Evolutionary conservation across 2,797 vertebrate species (phyloP), one percentile per base, ranked within the genome.

Genomic region (Gallinago solitaria): DNA sequence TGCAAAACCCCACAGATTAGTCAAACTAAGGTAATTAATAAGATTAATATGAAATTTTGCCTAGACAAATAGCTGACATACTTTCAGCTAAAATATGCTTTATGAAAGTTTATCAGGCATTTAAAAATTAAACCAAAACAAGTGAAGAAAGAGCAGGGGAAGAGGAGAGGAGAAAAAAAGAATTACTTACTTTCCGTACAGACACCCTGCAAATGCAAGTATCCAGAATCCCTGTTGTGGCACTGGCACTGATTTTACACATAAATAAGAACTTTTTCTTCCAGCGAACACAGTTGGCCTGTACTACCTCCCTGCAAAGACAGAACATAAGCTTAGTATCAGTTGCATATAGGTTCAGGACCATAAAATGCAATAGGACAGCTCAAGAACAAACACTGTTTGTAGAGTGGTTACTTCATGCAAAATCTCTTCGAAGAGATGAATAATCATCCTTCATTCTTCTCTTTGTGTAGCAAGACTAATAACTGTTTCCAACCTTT

Each of bases 161-260:
- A 65, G 16, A 43, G 9, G 7, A 67, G 30, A 83, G 41, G 48
- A 91, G 23, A 20, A 41, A 48, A 37, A 23, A 8, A 76, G 41
- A 57, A 10, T 25, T 87, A 16, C 95, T 41, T 98, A 99, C 99
- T 99, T 99, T 99, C 45, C 99, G 98, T 68, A 99, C 99, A 85
- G 99, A 99, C 54, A 99, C 99, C 59, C 99, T 97, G 97, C 98
- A 99, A 96, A 99, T 67, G 94, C 99, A 99, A 8, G 99, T 98
- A 83, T 99, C 99, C 16, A 99, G 98, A 76, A 99, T 95, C 75
- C 99, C 99, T 1, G 99, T 99, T 56, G 98, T 96, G 25, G 99
- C 98, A 45, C 98, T 99, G 83, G 99, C 99, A 24, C 98, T 99
- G 98, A 99, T 99, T 96, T 99, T 99, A 96, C 99, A 99, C 94